Base-by-base conservation (phyloP, 1,140 invertebrate species). In the Pogonus chalceus region DNA sequence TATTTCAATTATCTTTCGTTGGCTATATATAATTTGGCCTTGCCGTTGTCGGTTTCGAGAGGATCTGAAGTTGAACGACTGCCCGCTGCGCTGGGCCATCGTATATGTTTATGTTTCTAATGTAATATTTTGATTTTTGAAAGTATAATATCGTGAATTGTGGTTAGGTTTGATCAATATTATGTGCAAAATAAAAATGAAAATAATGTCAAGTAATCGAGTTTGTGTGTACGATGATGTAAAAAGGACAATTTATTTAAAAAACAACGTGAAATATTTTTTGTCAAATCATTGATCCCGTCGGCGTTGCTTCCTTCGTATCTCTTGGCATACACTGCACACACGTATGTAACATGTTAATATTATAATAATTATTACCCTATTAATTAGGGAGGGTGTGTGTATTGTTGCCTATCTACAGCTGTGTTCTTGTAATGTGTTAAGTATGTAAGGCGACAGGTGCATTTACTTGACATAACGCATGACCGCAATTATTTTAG, bases 1-100 rank as follows among this genome's bases (percentile, higher is more conserved):
- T 43, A 43, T 43, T 43, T 43, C 37, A 43, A 43, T 43, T 43
- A 43, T 43, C 18, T 43, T 43, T 43, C 37, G 37, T 43, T 43
- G 37, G 37, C 37, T 9, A 9, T 43, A 43, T 43, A 43, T 43
- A 18, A 43, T 43, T 43, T 43, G 37, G 37, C 37, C 37, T 43
- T 43, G 37, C 37, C n/a, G n/a, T n/a, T 43, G 7, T 43, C 37
- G 18, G 37, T 43, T 43, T 43, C 37, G 37, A 43, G 37, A 18
- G 18, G 37, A 43, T 43, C 37, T 43, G 37, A 43, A 43, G 37
- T 43, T 43, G 37, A 43, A 43, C 18, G 37, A 43, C 18, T 43
- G 37, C 18, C 37, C 37, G 37, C 37, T 43, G 18, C 9, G 37
- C 7, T 43, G 37, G 37, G 18, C 37, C 7, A 10, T 9, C 9